Conservation (phyloP, 2,113 vertebrate species). For the Tiliqua scincoides region DNA sequence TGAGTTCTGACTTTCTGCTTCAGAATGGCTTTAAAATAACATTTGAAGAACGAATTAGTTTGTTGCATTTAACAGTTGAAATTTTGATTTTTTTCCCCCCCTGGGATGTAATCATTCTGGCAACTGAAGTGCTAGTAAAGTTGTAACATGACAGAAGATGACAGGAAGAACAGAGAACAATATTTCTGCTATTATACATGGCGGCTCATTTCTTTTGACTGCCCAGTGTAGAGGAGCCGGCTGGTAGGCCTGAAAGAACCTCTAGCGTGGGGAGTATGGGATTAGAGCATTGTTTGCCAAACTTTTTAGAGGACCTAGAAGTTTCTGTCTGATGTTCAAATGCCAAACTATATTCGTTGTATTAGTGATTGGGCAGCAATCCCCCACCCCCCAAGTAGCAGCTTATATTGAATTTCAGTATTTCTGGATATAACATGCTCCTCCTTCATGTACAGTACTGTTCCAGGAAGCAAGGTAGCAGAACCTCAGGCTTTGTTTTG, state of each 20-base stretch:
- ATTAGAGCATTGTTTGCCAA: too few species aligned
- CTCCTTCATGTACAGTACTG: not conserved
- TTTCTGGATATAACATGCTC: not conserved
- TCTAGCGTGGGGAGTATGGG: too few species aligned
- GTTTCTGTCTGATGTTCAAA: too few species aligned
- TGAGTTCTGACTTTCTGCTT: not conserved
- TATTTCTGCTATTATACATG: not conserved
- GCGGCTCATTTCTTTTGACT: not conserved
- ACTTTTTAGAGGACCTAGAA: too few species aligned
- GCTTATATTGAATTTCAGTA: not conserved
- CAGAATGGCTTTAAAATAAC: not conserved
- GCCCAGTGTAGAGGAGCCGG: not conserved
- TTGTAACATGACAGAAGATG: slow-evolving; percentile 44
- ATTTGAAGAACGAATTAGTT: slow-evolving; percentile 7
- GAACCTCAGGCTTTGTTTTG: not conserved
- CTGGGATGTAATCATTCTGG: slow-evolving; percentile 22
- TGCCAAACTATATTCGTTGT: too few species aligned
- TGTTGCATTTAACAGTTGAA: slow-evolving; percentile 18
- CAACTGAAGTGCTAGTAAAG: slow-evolving; percentile 42
- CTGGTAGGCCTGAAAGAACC: not conserved
- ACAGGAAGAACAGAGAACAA: slow-evolving; percentile 47
- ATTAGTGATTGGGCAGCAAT: too few species aligned
- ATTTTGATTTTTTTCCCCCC: slow-evolving; percentile 19
- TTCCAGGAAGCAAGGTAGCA: not conserved
- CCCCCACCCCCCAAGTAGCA: too few species aligned